Evolutionary conservation across 2,888 invertebrate genomes (phyloP), one percentile per base, ranked within the genome.

Genomic region (Calameuta filiformis): DNA sequence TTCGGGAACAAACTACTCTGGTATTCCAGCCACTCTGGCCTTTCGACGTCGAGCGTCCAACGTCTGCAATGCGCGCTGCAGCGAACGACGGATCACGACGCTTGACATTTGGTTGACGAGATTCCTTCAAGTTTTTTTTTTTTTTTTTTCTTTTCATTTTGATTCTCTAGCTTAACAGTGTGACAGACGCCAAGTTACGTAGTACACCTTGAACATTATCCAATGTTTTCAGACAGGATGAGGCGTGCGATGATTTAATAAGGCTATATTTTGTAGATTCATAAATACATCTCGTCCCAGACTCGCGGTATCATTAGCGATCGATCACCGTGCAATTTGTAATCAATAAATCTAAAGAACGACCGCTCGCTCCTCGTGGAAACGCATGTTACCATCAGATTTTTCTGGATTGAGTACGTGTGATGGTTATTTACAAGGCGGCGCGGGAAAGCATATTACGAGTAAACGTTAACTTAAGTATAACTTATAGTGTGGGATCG

Each of bases 261-360:
- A 85, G 83, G 81, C 86, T 77, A 86, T 86, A 87, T 85, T 87
- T 87, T 79, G 85, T 78, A 81, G 84, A 85, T 86, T 87, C 87
- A 86, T 87, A 87, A 87, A 87, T 87, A 87, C 83, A 83, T 83
- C 82, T 82, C 81, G 80, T 76, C 80, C 77, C 77, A 77, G 34
- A 79, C 40, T 75, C 76, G 76, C 75, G 83, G 83, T 85, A 84
- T 83, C 83, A 87, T 88, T 88, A 87, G 83, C 83, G 87, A 85
- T 84, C 84, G 87, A 87, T 87, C 83, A 84, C 84, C 82, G 84
- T 86, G 86, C 84, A 87, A 88, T 87, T 87, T 87, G 86, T 86
- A 87, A 87, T 87, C 87, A 85, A 88, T 87, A 87, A 87, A 87
- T 87, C 87, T 86, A 82, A 77, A 78, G 81, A 83, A 83, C 84